Conservation (phyloP, 2,888 invertebrate genomes). For the Synanthedon formicaeformis region DNA sequence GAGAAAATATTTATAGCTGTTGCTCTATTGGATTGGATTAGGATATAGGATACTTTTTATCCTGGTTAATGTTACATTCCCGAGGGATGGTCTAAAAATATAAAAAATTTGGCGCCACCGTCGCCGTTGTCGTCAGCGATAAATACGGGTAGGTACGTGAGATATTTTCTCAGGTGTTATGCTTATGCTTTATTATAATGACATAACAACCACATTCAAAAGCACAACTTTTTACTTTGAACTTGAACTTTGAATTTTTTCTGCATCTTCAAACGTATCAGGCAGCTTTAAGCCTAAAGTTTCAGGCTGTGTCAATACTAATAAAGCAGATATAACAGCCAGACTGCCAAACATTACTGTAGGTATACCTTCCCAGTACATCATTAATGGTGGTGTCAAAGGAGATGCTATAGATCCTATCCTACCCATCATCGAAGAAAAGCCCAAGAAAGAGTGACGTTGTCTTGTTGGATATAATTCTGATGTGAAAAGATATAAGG, state of each 20-base stretch:
- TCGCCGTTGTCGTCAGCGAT: too few relatives aligned
- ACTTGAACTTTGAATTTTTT: constrained; percentile 11
- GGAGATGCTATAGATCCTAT: constrained; percentile 79
- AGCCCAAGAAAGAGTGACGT: constrained; percentile 75
- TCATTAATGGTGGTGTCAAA: constrained; percentile 74
- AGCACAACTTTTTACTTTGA: too few relatives aligned
- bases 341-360: constrained; percentile 48
- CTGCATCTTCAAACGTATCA: constrained; percentile 60
- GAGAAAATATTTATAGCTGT: too few relatives aligned
- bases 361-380: constrained; percentile 53
- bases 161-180: too few relatives aligned
- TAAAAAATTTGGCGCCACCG: too few relatives aligned
- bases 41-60: too few relatives aligned
- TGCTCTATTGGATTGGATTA: too few relatives aligned
- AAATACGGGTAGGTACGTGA: too few relatives aligned
- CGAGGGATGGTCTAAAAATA: too few relatives aligned
- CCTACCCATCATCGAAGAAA: constrained; percentile 79
- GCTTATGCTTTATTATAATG: too few relatives aligned
- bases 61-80: too few relatives aligned
- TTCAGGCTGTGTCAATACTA: constrained; percentile 54
- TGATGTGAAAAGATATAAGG: constrained; percentile 76
- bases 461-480: constrained; percentile 79
- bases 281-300: constrained; percentile 48
- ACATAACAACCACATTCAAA: too few relatives aligned
- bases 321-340: constrained; percentile 40